Base-by-base conservation (phyloP, 2,797 vertebrate species). In the Melopsittacus undulatus region DNA sequence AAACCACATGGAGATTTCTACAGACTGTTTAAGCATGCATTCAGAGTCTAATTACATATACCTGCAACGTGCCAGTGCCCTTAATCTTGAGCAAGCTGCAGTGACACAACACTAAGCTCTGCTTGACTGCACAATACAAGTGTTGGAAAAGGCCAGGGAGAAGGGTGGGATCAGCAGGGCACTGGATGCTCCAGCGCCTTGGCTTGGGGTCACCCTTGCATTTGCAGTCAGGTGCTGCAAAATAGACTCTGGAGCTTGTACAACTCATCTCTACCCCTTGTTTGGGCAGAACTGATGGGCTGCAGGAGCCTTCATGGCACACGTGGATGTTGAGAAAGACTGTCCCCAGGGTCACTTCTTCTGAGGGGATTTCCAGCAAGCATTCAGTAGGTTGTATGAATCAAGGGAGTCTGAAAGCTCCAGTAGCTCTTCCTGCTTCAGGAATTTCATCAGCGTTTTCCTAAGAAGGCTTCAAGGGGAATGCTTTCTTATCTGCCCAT, bases 401-500 rank as follows among this genome's bases (percentile, higher is more conserved):
- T 66, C 0, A 1, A 43, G 32, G 38, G 61, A 82, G 70, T 67
- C 13, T 85, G 84, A 93, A 94, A 27, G 40, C 49, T 91, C 42
- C 59, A 78, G 62, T 78, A 80, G 72, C 75, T 89, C 89, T 76
- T 93, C 89, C 72, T 87, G 87, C 23, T 87, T 93, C 92, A 90
- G 84, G 72, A 90, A 90, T 94, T 96, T 93, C 90, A 93, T 90
- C 92, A 92, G 52, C 1, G 0, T 90, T 90, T 94, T 94, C 91
- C 85, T 80, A 90, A 70, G 89, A 66, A 88, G 42, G 43, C 85
- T 89, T 48, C 42, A 9, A 40, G 70, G 56, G 52, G 68, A 95
- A 91, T 81, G 86, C 57, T 90, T 83, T 89, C 94, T 96, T 96
- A 97, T 97, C 96, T 95, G 86, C 67, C 92, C 75, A 14, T 83